These are phyloP conservation scores for Neodon shergylaensis DNA, from an alignment of 2,113 vertebrate genomes.

Conservation along the genomic window DNA sequence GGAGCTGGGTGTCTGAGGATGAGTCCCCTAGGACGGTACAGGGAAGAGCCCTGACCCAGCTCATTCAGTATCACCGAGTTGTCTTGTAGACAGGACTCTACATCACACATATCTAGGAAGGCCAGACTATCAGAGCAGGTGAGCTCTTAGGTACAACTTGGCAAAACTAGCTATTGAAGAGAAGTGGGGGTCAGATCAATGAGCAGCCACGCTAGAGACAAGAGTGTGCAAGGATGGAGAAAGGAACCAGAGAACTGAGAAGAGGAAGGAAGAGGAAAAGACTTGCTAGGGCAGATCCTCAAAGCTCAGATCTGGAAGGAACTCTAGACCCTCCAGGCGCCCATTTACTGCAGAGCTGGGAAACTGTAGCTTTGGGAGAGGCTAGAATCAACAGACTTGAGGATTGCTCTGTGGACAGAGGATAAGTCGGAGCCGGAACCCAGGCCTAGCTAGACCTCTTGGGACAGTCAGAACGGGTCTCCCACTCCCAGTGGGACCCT, in stretches of 20 bases:
- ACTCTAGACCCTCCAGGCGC: not conserved
- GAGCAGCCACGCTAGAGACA: not conserved
- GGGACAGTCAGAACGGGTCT: too few species aligned
- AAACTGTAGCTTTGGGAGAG: not conserved
- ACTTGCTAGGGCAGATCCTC: not conserved
- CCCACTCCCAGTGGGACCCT: not conserved
- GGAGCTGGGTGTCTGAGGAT: not conserved
- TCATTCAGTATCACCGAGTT: not conserved
- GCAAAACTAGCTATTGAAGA: not conserved
- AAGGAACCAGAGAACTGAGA: not conserved
- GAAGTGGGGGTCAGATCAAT: not conserved
- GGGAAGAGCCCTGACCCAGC: not conserved
- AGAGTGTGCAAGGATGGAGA: not conserved
- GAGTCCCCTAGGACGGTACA: too few species aligned
- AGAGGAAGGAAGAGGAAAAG: not conserved
- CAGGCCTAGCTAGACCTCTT: not conserved
- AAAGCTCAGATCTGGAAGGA: not conserved
- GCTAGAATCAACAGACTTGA: not conserved
- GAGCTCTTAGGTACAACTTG: not conserved
- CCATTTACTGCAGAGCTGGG: not conserved
- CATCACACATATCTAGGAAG: not conserved
- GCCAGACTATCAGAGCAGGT: not conserved
- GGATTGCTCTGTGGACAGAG: not conserved
- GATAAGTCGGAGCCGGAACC: not conserved
- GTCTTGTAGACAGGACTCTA: fast-evolving